Evolutionary conservation across 92 coral and sea anemone genomes (phyloP).

Genomic region (Desmophyllum pertusum): DNA sequence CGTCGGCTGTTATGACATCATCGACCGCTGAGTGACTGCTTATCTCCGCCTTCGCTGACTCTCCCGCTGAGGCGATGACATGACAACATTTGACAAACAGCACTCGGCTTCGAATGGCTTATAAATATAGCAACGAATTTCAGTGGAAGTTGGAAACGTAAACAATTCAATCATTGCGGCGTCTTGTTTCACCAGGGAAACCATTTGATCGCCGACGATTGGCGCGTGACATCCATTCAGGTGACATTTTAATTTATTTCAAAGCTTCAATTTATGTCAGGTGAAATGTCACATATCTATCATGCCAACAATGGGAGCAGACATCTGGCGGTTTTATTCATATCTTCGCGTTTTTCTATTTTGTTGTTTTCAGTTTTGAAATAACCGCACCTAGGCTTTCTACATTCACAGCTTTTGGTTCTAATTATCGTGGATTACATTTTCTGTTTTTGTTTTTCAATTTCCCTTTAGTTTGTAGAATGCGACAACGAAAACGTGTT

Average conservation of each 20-base stretch:
- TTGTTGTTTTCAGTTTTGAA: not conserved
- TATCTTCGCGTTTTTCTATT: not conserved
- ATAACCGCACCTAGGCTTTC: not conserved
- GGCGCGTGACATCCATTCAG: slow-evolving; percentile 30
- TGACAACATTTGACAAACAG: slow-evolving; percentile 15
- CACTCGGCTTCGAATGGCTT: not conserved
- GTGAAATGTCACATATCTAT: slow-evolving; percentile 26
- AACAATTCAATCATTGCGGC: not conserved
- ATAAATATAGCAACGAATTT: not conserved
- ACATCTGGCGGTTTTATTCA: slow-evolving; percentile 19
- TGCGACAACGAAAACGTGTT: no score
- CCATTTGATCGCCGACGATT: not conserved
- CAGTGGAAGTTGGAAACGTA: not conserved
- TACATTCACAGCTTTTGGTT: no score
- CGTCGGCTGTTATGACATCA: slow-evolving; percentile 44
- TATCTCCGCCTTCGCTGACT: slow-evolving; percentile 36
- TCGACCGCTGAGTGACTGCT: slow-evolving; percentile 38
- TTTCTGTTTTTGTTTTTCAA: not conserved
- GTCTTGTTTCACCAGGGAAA: slow-evolving; percentile 1
- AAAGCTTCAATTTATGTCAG: not conserved
- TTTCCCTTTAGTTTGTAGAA: no score
- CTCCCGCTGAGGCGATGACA: slow-evolving; percentile 37
- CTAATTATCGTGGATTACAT: not conserved
- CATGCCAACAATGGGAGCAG: slow-evolving; percentile 14
- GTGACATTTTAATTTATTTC: slow-evolving; percentile 23